Base-by-base conservation (phyloP, 1,140 invertebrate genomes). In the Leucophenga varia region DNA sequence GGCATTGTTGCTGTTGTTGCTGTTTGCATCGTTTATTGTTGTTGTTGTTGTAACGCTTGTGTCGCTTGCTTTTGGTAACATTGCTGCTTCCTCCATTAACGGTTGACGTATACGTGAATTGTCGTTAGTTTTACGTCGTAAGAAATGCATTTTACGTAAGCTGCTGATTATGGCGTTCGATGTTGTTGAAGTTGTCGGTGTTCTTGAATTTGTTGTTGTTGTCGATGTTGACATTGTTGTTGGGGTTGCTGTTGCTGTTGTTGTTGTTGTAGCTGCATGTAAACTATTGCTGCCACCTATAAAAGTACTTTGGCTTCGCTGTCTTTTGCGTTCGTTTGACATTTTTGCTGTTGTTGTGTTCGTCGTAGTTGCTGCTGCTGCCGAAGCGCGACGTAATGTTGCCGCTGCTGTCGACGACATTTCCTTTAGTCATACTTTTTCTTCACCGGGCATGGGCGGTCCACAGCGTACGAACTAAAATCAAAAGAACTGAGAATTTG, bases 371-470 rank as follows among this genome's bases (percentile, higher is more conserved):
- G 53, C 4, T 56, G 54, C 8, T 61, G 50, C 22, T 9, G 64
- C 60, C 44, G 69, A 72, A 32, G 65, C 65, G 18, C 70, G 65
- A 28, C 70, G 52, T 40, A 64, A 59, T 46, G 47, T 60, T 45
- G 21, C 37, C 31, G 46, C 55, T 46, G 47, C 63, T 45, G 21
- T 30, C 31, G 46, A 41, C 40, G 70, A 72, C 56, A 73, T 37
- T 31, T 72, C 63, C 57, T 74, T 74, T 74, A 73, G 72, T 75
- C 72, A 75, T 67, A 75, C 72, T 53, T 75, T 75, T 51, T 75
- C 73, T 55, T 75, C 73, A 43, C 73, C 73, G 45, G 73, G 65
- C 56, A 72, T 34, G 42, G 68, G 64, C 49, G 70, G 72, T 55
- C 73, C 73, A 57, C 71, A 71, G 51, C 73, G 73, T 38, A 75